Percentiles rank a stretch among this genome's conserved stretches.
phyloP scores from a whole-genome alignment of 2,888 invertebrate genomes.

The Noctua janthe region DNA sequence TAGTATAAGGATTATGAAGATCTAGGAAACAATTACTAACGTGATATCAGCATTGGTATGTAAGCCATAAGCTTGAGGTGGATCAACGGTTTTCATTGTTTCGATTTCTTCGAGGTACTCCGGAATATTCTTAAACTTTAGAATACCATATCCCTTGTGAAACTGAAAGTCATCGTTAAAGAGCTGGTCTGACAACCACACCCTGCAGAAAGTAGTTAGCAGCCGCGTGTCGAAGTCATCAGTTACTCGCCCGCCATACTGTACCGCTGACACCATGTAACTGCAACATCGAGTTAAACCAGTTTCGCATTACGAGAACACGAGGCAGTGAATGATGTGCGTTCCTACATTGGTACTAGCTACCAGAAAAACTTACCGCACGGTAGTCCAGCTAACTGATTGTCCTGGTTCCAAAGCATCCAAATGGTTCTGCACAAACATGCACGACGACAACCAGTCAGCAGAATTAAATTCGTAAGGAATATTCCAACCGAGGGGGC shows the following conservation, averaged over 20 bases:
- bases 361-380: constrained; percentile 86
- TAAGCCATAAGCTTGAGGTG: constrained; percentile 96
- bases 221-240: constrained; percentile 97
- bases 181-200: constrained; percentile 94
- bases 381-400: constrained; percentile 94
- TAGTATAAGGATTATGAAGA: not conserved
- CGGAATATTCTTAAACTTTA: constrained; percentile 92
- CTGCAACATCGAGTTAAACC: constrained; percentile 78
- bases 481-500: constrained; percentile 97
- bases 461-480: constrained; percentile 97
- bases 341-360: not conserved
- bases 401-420: constrained; percentile 94
- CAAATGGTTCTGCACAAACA: constrained; percentile 96
- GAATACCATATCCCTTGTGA: constrained; percentile 94
- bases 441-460: constrained; percentile 96
- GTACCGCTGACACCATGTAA: constrained; percentile 97
- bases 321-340: not conserved
- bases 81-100: constrained; percentile 93
- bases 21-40: constrained; percentile 81
- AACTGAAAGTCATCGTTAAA: constrained; percentile 94
- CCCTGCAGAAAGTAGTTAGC: constrained; percentile 93
- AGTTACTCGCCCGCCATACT: constrained; percentile 97
- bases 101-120: constrained; percentile 94
- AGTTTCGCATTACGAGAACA: not conserved
- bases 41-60: constrained; percentile 97